Conservation (phyloP, 1,140 invertebrate species). For the Pseudomyrmex concolor region DNA sequence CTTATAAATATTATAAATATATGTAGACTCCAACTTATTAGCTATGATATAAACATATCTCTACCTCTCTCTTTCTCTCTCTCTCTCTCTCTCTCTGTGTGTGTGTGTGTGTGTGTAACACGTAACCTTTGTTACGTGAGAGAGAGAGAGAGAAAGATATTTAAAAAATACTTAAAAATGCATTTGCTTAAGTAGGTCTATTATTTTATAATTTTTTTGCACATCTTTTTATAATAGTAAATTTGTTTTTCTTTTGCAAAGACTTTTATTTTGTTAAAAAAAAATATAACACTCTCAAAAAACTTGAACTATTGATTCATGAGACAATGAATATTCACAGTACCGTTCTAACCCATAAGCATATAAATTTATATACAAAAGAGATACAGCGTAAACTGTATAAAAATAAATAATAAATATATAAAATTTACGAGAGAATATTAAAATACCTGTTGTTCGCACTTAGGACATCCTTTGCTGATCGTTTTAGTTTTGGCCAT, state of each 20-base stretch:
- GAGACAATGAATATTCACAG: no score
- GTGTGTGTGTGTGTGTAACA: no score
- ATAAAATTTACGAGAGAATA: not conserved
- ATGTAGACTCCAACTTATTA: no score
- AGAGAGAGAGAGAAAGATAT: no score
- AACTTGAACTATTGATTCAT: not conserved
- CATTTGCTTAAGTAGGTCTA: not conserved
- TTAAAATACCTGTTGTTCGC: slow-evolving; percentile 86
- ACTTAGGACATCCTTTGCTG: slow-evolving; percentile 87
- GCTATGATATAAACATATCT: no score
- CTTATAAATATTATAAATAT: no score
- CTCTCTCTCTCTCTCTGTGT: no score
- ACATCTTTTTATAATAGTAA: not conserved
- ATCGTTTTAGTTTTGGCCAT: slow-evolving; percentile 86
- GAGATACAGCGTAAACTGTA: slow-evolving; percentile 1
- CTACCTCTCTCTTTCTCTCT: no score
- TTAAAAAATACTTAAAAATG: not conserved
- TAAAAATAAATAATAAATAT: slow-evolving; percentile 1
- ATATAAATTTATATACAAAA: not conserved
- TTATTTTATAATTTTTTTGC: not conserved
- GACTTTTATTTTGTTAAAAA: slow-evolving; percentile 5
- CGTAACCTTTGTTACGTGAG: no score
- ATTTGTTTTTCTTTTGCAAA: not conserved
- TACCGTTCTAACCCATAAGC: not conserved
- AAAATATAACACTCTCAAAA: not conserved